Base-by-base conservation (phyloP, 30 jellyfish, hydroid and myxozoan genomes). In the Euphysa ruthae region DNA sequence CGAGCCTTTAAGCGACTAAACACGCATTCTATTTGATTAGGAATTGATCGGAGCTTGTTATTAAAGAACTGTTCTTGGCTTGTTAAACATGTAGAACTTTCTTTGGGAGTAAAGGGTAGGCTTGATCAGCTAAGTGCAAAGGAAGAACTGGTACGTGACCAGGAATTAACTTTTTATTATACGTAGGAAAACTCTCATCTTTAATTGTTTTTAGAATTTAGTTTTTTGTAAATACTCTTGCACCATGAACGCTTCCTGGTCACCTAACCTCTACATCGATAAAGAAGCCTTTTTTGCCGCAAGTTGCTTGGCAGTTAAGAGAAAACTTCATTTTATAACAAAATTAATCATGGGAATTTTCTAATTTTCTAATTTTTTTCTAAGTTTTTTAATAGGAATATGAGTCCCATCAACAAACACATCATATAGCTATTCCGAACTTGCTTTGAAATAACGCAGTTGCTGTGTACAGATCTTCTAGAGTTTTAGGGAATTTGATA, bases 361-460 rank as follows among this genome's bases (percentile, higher is more conserved):
- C 94, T 21, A 20, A 30, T n/a, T n/a, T n/a, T n/a, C n/a, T n/a
- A n/a, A n/a, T n/a, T n/a, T n/a, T n/a, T n/a, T n/a, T n/a, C n/a
- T n/a, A 8, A 93, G 94, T 58, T 70, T 93, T 24, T 15, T 33
- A 20, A 82, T 55, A 13, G 85, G 81, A 16, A 82, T 75, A 49
- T 73, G 94, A n/a, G 94, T 81, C 23, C 94, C 92, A 73, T 81
- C 84, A 25, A 81, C n/a, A n/a, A n/a, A n/a, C 28, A 71, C 94
- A 71, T 5, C 94, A 93, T 26, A 82, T 62, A 20, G 93, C 92
- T 72, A 81, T 69, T 13, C 85, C 92, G 73, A 69, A 61, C 58
- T 64, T 51, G 18, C 46, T 31, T 52, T 64, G 80, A 75, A 70
- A 38, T 35, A n/a, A n/a, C n/a, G n/a, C n/a, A n/a, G n/a, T n/a